A percentile compares a stretch with the other conserved stretches of the same genome.
Conservation (phyloP, 2,797 vertebrate genomes). For the Lithobates pipiens region DNA sequence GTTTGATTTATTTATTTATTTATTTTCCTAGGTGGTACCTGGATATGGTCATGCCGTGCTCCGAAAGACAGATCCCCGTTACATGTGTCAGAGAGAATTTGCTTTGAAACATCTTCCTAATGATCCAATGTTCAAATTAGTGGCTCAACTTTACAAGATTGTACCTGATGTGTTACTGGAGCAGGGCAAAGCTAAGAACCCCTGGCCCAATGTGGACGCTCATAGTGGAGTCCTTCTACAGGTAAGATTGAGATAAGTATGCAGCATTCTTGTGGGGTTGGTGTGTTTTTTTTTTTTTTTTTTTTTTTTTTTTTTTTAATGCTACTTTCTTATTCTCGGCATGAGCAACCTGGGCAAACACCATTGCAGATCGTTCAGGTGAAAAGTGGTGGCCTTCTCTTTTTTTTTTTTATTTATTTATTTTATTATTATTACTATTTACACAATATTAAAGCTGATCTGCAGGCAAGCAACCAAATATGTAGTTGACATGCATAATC, state of each 20-base stretch:
- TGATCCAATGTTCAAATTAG: conserved; percentile 95
- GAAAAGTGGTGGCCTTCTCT: too few species aligned
- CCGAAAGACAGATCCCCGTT: conserved; percentile 95
- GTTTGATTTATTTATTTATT: neutral
- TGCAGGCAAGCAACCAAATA: too few species aligned
- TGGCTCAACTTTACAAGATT: conserved; percentile 96
- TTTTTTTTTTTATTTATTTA: too few species aligned
- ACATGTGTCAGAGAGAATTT: conserved; percentile 94
- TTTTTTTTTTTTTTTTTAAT: too few species aligned
- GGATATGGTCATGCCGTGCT: conserved; percentile 95
- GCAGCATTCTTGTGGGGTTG: too few species aligned
- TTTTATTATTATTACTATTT: too few species aligned
- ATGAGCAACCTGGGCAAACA: too few species aligned
- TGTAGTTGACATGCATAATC: too few species aligned
- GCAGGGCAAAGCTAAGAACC: conserved; percentile 98
- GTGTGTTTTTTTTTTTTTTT: too few species aligned
- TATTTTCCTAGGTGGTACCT: conserved; percentile 76
- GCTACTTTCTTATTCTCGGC: too few species aligned
- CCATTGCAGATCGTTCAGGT: too few species aligned
- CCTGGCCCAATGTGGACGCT: conserved; percentile 97
- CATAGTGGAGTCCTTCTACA: conserved; percentile 96
- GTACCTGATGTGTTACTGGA: conserved; percentile 95
- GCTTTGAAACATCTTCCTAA: conserved; percentile 94
- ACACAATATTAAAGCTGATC: too few species aligned
- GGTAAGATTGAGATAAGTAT: conserved; percentile 72